Evolutionary conservation across 2,797 vertebrate genomes (phyloP).

Genomic region (Melanotaenia nigrans): DNA sequence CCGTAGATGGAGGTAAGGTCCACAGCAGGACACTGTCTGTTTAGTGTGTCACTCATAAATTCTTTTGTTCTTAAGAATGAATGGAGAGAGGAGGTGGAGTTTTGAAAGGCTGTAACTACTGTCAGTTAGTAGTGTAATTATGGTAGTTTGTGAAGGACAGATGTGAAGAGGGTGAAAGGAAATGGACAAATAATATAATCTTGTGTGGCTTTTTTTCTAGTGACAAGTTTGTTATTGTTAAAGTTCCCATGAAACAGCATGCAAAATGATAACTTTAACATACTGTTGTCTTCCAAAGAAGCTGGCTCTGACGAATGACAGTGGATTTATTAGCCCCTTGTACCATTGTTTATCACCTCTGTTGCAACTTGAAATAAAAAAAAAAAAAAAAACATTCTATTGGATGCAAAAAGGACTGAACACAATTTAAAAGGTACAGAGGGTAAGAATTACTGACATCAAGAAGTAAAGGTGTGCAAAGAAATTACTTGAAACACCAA

Average conservation of each 20-base stretch:
- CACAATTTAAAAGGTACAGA: too few relatives aligned
- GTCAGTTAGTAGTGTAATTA: not conserved
- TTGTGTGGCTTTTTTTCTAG: not conserved
- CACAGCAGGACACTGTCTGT: not conserved
- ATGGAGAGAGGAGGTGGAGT: not conserved
- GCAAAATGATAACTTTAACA: not conserved
- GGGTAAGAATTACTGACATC: too few relatives aligned
- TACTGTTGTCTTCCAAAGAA: not conserved
- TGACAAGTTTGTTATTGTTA: not conserved
- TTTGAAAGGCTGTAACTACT: not conserved
- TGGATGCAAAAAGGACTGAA: too few relatives aligned
- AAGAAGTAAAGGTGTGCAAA: too few relatives aligned
- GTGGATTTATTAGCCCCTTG: too few relatives aligned
- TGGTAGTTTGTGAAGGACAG: not conserved
- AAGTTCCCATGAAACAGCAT: not conserved
- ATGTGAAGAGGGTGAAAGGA: not conserved
- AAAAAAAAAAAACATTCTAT: too few relatives aligned
- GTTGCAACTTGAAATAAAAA: too few relatives aligned
- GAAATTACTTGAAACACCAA: too few relatives aligned
- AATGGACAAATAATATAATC: not conserved
- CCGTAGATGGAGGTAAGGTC: conserved; percentile 2
- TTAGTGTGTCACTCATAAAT: not conserved
- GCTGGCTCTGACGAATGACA: not conserved
- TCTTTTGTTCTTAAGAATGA: not conserved
- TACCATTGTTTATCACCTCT: too few relatives aligned